Percentiles rank a stretch among this genome's conserved stretches.
Evolutionary conservation across 2,888 invertebrate species (phyloP).

Genomic region (Agelastica alni): DNA sequence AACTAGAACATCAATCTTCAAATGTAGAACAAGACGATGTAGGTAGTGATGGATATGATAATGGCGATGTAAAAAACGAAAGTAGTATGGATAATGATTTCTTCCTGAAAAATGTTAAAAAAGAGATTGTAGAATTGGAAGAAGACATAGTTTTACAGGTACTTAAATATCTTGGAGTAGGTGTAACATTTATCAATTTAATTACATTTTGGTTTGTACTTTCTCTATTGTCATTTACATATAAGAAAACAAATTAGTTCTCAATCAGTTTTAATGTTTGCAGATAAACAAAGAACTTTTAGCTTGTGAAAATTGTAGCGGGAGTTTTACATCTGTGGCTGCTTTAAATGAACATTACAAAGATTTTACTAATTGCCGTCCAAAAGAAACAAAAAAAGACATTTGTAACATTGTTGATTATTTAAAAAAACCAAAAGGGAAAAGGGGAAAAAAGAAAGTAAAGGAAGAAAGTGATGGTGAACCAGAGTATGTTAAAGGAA

Average conservation of each 20-base stretch:
- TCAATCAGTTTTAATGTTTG: too few species aligned
- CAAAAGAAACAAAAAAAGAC: conserved; percentile 13
- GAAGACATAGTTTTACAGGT: conserved; percentile 22
- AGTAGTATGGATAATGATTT: conserved; percentile 16
- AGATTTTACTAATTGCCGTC: conserved; percentile 25
- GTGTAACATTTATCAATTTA: neutral
- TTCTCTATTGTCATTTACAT: too few species aligned
- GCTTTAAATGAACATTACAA: conserved; percentile 30
- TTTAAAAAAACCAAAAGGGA: conserved; percentile 24
- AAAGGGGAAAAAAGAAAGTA: conserved; percentile 11
- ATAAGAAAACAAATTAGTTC: too few species aligned
- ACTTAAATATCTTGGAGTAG: too few species aligned
- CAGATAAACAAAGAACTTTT: conserved; percentile 19
- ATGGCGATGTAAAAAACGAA: conserved; percentile 28
- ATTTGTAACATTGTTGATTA: conserved; percentile 27
- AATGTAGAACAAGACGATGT: conserved; percentile 13
- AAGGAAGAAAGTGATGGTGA: conserved; percentile 22
- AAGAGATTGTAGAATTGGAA: conserved; percentile 28
- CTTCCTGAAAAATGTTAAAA: conserved; percentile 25
- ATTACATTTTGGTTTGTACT: neutral
- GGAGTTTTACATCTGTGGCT: conserved; percentile 20
- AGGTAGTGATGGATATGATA: conserved; percentile 14
- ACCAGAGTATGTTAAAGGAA: conserved; percentile 30
- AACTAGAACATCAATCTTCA: conserved; percentile 19
- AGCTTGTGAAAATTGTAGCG: conserved; percentile 31